Percentiles rank a stretch among this genome's conserved stretches.
Conservation (phyloP, 2,113 vertebrate genomes). For the Okapia johnstoni region DNA sequence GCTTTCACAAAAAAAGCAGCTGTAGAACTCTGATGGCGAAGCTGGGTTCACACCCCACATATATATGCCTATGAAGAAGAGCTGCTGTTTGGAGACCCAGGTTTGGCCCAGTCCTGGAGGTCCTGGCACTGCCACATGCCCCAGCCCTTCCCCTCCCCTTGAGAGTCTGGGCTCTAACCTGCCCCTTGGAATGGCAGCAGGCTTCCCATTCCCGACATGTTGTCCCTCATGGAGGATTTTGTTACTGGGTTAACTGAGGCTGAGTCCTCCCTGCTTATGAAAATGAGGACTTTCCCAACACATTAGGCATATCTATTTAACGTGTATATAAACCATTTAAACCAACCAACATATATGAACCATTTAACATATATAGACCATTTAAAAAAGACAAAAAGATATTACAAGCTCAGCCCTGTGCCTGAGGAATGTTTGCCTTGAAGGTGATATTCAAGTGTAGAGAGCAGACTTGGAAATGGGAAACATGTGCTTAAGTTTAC, state of each 20-base stretch:
- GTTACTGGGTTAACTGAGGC: not conserved
- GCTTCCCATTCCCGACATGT: not conserved
- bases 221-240: not conserved
- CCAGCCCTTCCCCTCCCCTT: not conserved
- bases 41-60: not conserved
- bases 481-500: not conserved
- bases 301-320: not conserved
- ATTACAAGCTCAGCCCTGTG: not conserved
- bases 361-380: not conserved
- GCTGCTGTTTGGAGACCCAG: not conserved
- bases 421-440: not conserved
- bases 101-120: not conserved
- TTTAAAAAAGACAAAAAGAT: not conserved
- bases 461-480: not conserved
- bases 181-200: not conserved
- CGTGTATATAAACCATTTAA: not conserved
- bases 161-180: not conserved
- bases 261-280: not conserved
- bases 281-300: not conserved
- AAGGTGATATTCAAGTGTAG: not conserved
- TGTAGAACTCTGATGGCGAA: not conserved
- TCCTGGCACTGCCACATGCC: not conserved
- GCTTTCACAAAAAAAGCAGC: not conserved
- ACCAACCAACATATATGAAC: not conserved
- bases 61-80: not conserved